Conservation (phyloP, 2,113 vertebrate genomes). For the Diadophis punctatus region DNA sequence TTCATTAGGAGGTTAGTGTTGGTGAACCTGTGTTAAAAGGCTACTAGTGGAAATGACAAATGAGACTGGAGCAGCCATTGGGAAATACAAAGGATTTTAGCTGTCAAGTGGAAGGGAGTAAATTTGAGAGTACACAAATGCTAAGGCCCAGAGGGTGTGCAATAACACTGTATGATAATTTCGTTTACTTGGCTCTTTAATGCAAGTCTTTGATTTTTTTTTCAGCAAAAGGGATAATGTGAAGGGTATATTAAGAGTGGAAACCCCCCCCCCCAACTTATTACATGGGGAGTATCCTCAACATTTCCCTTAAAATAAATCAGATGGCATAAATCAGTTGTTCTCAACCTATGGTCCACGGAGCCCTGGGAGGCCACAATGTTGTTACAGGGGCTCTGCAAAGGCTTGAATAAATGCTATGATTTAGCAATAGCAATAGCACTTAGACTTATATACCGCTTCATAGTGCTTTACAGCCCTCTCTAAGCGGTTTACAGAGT, state of each 20-base stretch:
- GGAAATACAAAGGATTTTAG: slow-evolving; percentile 18
- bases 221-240: slow-evolving; percentile 16
- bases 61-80: neutral
- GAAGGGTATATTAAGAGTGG: slow-evolving; percentile 9
- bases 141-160: neutral
- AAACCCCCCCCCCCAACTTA: neutral
- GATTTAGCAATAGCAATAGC: too few relatives aligned
- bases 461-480: too few relatives aligned
- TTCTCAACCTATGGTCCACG: neutral
- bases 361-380: neutral
- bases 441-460: too few relatives aligned
- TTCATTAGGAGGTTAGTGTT: neutral
- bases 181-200: slow-evolving; percentile 8
- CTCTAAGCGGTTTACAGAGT: too few relatives aligned
- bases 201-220: slow-evolving; percentile 18
- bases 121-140: neutral
- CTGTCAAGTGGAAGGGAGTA: neutral
- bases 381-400: neutral
- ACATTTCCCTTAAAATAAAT: slow-evolving; percentile 2
- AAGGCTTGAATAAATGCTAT: neutral
- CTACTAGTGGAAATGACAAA: neutral
- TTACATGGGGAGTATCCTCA: neutral
- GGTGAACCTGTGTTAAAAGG: neutral
- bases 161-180: neutral
- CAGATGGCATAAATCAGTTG: neutral